phyloP scores from a whole-genome alignment of 2,888 invertebrate genomes.

The Malacosoma neustria region DNA sequence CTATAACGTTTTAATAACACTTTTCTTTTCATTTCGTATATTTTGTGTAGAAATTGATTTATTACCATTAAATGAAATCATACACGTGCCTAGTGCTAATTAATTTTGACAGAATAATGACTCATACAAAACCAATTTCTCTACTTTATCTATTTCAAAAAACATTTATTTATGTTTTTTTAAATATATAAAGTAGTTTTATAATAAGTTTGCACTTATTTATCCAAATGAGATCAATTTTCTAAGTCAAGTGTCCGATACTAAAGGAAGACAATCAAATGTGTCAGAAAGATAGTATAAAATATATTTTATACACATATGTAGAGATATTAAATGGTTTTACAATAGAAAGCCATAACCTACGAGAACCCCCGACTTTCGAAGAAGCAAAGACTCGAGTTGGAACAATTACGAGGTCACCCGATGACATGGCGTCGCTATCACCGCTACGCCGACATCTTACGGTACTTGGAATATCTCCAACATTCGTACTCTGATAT shows the following conservation, averaged over 20 bases:
- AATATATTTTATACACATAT: not conserved
- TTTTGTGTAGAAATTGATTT: too few species aligned
- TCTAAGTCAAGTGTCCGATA: not conserved
- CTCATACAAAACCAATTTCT: too few species aligned
- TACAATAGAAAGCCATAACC: constrained; percentile 76
- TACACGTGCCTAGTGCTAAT: too few species aligned
- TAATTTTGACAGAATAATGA: too few species aligned
- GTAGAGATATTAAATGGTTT: constrained; percentile 1
- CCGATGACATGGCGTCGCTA: constrained; percentile 83
- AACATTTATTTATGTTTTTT: too few species aligned
- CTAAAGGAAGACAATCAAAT: not conserved
- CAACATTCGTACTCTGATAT: constrained; percentile 78
- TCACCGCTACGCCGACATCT: constrained; percentile 81
- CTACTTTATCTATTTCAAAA: too few species aligned
- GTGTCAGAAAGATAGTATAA: not conserved
- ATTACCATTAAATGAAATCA: too few species aligned
- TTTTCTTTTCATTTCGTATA: too few species aligned
- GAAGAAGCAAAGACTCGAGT: constrained; percentile 74
- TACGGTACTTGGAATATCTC: constrained; percentile 80
- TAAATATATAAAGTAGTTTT: too few species aligned
- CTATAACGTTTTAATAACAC: too few species aligned
- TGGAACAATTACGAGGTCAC: constrained; percentile 74
- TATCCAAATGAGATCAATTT: not conserved
- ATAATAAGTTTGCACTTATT: too few species aligned
- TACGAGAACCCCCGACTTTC: constrained; percentile 80